A percentile compares a stretch with the other conserved stretches of the same genome.
These are phyloP conservation scores for Penaeus monodon DNA, from an alignment of 2,888 invertebrate genomes.

Conservation along the genomic window DNA sequence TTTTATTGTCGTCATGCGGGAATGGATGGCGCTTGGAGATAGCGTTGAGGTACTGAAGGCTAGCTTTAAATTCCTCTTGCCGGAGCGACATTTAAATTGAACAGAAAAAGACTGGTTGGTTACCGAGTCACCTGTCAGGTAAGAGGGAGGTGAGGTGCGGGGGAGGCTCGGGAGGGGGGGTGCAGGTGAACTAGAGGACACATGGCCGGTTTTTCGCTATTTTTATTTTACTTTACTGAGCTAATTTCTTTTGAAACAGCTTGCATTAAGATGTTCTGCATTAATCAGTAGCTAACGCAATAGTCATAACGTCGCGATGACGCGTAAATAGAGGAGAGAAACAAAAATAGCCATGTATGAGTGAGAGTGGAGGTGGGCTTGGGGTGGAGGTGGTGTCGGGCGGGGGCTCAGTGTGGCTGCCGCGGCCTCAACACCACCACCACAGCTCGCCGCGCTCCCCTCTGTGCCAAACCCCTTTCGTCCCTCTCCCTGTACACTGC, in stretches of 20 bases:
- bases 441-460: slow-evolving; percentile 51
- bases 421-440: slow-evolving; percentile 46
- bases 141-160: slow-evolving; percentile 23
- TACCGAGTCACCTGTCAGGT: slow-evolving; percentile 35
- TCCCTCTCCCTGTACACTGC: slow-evolving; percentile 5
- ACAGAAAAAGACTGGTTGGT: slow-evolving; percentile 2
- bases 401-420: slow-evolving; percentile 56
- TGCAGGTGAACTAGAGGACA: slow-evolving; percentile 57
- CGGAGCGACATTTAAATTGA: background rate
- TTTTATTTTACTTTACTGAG: background rate
- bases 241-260: too few relatives aligned
- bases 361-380: slow-evolving; percentile 25
- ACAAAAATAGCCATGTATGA: background rate
- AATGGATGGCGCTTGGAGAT: too few relatives aligned
- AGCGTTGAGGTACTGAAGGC: too few relatives aligned
- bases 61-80: too few relatives aligned
- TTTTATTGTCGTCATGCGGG: too few relatives aligned
- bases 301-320: too few relatives aligned
- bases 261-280: too few relatives aligned
- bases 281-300: too few relatives aligned
- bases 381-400: slow-evolving; percentile 26
- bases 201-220: slow-evolving; percentile 32
- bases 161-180: slow-evolving; percentile 15
- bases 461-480: slow-evolving; percentile 49
- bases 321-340: slow-evolving; percentile 10